Conservation (phyloP, 2,797 vertebrate genomes). For the Harpagifer antarcticus region DNA sequence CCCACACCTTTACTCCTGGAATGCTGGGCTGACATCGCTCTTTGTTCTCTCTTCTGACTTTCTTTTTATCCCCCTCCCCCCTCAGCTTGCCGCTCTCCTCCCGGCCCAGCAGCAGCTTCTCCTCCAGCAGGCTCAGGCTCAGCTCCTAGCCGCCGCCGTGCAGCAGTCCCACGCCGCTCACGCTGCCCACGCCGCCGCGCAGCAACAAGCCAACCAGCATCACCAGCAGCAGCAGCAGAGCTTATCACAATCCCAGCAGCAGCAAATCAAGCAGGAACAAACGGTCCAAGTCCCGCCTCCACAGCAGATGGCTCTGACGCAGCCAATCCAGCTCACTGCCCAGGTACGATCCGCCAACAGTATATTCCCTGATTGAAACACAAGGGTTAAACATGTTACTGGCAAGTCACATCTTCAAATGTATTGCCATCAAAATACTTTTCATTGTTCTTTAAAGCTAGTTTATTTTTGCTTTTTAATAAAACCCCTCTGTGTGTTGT, state of each 20-base stretch:
- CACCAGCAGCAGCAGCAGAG: slow-evolving; percentile 63
- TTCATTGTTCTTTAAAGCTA: neutral
- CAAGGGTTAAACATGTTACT: neutral
- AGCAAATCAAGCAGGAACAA: slow-evolving; percentile 77
- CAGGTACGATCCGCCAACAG: slow-evolving; percentile 84
- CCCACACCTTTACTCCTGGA: slow-evolving; percentile 14
- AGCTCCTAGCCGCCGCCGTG: slow-evolving; percentile 89
- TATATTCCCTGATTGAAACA: neutral
- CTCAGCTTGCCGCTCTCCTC: slow-evolving; percentile 91
- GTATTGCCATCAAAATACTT: neutral
- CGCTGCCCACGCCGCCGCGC: slow-evolving; percentile 81
- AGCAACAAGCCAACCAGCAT: slow-evolving; percentile 80
- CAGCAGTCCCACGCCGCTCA: slow-evolving; percentile 88
- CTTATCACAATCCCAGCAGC: slow-evolving; percentile 72
- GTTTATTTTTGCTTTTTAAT: neutral
- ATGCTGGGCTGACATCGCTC: slow-evolving; percentile 23
- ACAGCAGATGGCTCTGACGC: slow-evolving; percentile 89
- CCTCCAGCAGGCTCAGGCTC: slow-evolving; percentile 91
- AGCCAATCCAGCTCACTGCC: slow-evolving; percentile 94
- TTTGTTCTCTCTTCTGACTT: slow-evolving; percentile 17
- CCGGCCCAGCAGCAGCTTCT: slow-evolving; percentile 93
- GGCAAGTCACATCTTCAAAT: neutral
- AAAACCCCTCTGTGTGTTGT: neutral
- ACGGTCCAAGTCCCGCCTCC: slow-evolving; percentile 74
- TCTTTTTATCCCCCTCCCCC: slow-evolving; percentile 1